Conservation (phyloP, 2,888 invertebrate genomes). For the Ormyrus thymus region DNA sequence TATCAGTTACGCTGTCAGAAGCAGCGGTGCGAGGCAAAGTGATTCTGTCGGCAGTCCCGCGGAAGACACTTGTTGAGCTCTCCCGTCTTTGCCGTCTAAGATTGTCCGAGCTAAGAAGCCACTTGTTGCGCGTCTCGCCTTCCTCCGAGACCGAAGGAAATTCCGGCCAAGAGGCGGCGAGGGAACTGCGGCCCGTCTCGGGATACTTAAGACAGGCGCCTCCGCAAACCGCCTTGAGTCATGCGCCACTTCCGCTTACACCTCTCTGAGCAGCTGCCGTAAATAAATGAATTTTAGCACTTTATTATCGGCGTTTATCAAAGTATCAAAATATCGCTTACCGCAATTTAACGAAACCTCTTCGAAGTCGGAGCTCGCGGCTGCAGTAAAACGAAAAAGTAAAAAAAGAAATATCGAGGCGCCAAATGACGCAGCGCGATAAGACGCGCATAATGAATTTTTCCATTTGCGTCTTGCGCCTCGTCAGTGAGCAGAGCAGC, state of each 20-base stretch:
- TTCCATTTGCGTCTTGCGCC: slow-evolving; percentile 35
- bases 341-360: no score
- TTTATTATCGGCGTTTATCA: neutral
- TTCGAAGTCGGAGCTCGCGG: no score
- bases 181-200: slow-evolving; percentile 60
- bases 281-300: neutral
- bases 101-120: slow-evolving; percentile 72
- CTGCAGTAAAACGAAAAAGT: neutral
- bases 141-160: slow-evolving; percentile 49
- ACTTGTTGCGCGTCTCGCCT: slow-evolving; percentile 71
- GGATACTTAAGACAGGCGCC: slow-evolving; percentile 60
- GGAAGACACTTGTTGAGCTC: slow-evolving; percentile 72
- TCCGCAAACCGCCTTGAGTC: slow-evolving; percentile 53
- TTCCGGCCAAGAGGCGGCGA: slow-evolving; percentile 14
- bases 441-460: slow-evolving; percentile 40
- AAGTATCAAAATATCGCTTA: neutral
- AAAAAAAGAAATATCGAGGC: slow-evolving; percentile 2
- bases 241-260: slow-evolving; percentile 50
- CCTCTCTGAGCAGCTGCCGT: neutral
- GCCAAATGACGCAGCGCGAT: neutral
- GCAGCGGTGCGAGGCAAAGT: neutral
- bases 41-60: slow-evolving; percentile 16
- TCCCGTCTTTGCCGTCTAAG: slow-evolving; percentile 63
- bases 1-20: neutral
- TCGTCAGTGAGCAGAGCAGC: no score